Conservation (phyloP, 2,888 invertebrate species). For the Anarsia innoxiella region DNA sequence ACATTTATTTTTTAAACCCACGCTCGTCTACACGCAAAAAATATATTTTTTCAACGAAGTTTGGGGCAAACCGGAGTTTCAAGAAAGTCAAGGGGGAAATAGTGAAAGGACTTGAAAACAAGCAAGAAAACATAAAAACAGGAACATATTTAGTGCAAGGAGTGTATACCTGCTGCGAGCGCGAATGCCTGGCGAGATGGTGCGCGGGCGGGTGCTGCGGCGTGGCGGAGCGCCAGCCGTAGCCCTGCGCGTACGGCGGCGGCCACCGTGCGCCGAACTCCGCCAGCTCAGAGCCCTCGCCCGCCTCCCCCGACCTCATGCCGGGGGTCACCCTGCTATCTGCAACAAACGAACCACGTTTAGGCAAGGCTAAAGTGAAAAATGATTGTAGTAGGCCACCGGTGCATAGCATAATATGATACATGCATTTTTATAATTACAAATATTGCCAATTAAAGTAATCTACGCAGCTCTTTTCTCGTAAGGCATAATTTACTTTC, state of each 20-base stretch:
- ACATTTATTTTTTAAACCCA: too few species aligned
- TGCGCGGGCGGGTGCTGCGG: conserved; percentile 70
- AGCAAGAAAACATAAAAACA: too few species aligned
- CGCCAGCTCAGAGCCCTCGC: conserved; percentile 73
- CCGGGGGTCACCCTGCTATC: conserved; percentile 65
- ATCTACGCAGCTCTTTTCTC: neutral
- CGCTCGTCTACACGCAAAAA: too few species aligned
- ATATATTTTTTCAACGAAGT: too few species aligned
- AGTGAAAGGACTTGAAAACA: too few species aligned
- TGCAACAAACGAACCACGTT: conserved; percentile 20
- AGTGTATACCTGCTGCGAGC: conserved; percentile 72
- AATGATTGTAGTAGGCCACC: neutral
- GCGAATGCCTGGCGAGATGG: conserved; percentile 69
- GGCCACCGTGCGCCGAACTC: conserved; percentile 72
- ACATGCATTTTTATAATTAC: too few species aligned
- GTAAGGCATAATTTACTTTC: neutral
- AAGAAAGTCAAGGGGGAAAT: too few species aligned
- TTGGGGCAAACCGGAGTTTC: too few species aligned
- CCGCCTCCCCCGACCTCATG: conserved; percentile 75
- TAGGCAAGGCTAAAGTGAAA: neutral
- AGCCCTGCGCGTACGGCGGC: conserved; percentile 75
- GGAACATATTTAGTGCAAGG: too few species aligned
- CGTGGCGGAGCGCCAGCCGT: conserved; percentile 71
- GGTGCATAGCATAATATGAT: too few species aligned
- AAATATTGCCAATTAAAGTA: too few species aligned